Base-by-base conservation (phyloP, 2,113 vertebrate genomes). In the Triplophysa tibetana region DNA sequence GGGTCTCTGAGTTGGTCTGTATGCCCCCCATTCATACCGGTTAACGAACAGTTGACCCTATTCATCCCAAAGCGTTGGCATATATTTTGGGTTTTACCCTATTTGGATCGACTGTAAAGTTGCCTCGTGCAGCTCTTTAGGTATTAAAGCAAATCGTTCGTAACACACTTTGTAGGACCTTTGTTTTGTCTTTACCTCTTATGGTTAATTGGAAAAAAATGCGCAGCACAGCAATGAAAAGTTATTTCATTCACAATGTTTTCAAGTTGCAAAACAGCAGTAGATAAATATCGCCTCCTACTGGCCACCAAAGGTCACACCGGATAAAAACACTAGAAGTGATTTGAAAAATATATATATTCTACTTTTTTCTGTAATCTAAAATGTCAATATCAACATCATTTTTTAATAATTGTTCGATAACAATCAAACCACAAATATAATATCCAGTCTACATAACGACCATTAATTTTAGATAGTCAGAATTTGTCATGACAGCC, bases 1-100 rank as follows among this genome's bases (percentile, higher is more conserved):
- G 62, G 67, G 33, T 50, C 8, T 13, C n/a, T 45, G n/a, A 8
- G 33, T 13, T 29, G 14, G 12, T 66, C 74, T 81, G 56, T 84
- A 78, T 81, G 45, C 29, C 23, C 45, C 19, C 79, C 75, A 84
- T 84, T 84, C 82, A 81, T 81, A 50, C n/a, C 9, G 29, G 63
- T 45, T 17, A 68, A 43, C 6, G 68, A 81, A 84, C 83, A 84
- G 54, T 78, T 19, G 24, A 72, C 16, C 13, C 70, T 66, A 84
- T 84, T 84, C 83, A 81, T 78, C 23, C 17, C 26, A 48, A 9
- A 14, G 13, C 48, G 64, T 70, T 72, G 33, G 33, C 1, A 58
- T 21, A 21, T 41, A 41, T 72, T 72, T 64, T 33, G n/a, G 26
- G 62, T 1, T 54, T 26, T 52, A 33, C 48, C 14, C 19, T 41